These are phyloP conservation scores for Archaeoteleia sp. DNA, from an alignment of 2,888 invertebrate genomes.

Conservation along the genomic window DNA sequence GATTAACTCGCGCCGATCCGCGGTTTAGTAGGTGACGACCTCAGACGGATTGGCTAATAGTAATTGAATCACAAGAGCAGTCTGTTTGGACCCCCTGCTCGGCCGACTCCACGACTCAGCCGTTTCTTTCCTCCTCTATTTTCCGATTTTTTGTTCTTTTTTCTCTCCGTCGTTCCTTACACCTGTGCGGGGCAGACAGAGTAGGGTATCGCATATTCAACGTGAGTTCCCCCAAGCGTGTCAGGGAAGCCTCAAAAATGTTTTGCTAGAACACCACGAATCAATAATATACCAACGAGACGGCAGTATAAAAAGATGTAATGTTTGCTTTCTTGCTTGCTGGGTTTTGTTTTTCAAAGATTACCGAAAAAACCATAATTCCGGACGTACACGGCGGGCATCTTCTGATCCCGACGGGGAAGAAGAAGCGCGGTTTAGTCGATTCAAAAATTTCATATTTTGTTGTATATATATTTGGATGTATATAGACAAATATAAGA, in stretches of 20 bases:
- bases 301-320: constrained; percentile 46
- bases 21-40: constrained; percentile 18
- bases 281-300: constrained; percentile 64
- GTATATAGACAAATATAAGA: no score
- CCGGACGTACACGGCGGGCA: neutral
- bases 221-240: constrained; percentile 67
- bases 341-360: constrained; percentile 6
- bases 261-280: constrained; percentile 69
- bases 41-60: constrained; percentile 52
- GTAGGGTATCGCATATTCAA: constrained; percentile 67
- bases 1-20: neutral
- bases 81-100: constrained; percentile 56
- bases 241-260: constrained; percentile 70
- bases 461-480: no score
- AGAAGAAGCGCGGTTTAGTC: no score
- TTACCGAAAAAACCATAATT: neutral
- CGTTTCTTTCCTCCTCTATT: constrained; percentile 60
- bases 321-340: constrained; percentile 42
- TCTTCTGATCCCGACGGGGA: no score
- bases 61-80: constrained; percentile 63
- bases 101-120: constrained; percentile 55
- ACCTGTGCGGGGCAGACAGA: constrained; percentile 64
- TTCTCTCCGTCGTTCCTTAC: constrained; percentile 61
- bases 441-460: no score
- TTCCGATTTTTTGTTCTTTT: constrained; percentile 41